These are phyloP conservation scores for Ispidina picta DNA, from an alignment of 2,797 vertebrate species.

Conservation along the genomic window DNA sequence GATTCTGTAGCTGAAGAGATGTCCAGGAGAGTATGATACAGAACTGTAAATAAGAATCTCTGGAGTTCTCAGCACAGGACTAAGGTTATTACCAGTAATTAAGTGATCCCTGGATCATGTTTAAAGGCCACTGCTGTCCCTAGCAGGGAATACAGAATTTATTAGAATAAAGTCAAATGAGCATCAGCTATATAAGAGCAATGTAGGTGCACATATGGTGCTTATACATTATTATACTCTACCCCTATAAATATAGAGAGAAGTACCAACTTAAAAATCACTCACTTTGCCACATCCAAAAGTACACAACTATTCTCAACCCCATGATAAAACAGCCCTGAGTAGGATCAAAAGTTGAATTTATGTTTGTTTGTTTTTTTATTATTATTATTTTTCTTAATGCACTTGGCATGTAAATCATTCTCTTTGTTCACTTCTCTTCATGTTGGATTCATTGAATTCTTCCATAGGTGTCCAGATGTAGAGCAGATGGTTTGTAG, in stretches of 20 bases:
- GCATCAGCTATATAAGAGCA: neutral
- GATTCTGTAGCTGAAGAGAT: neutral
- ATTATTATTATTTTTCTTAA: neutral
- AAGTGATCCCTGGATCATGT: neutral
- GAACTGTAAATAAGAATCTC: neutral
- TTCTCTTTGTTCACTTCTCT: neutral
- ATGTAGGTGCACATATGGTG: neutral
- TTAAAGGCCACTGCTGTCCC: neutral
- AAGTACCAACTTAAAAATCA: neutral
- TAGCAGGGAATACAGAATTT: neutral
- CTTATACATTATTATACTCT: neutral
- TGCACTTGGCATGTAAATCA: neutral
- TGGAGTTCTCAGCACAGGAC: neutral
- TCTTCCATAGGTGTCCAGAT: neutral
- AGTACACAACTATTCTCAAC: neutral
- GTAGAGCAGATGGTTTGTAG: neutral
- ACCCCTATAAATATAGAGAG: neutral
- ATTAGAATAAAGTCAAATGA: neutral
- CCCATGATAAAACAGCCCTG: neutral
- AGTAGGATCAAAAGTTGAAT: neutral
- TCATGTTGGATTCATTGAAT: accelerated
- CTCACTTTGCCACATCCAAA: neutral
- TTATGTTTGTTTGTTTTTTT: neutral
- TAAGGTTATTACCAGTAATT: neutral
- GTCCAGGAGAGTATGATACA: accelerated